Base-by-base conservation (phyloP, 1,140 invertebrate genomes). In the Drosophila navojoa region DNA sequence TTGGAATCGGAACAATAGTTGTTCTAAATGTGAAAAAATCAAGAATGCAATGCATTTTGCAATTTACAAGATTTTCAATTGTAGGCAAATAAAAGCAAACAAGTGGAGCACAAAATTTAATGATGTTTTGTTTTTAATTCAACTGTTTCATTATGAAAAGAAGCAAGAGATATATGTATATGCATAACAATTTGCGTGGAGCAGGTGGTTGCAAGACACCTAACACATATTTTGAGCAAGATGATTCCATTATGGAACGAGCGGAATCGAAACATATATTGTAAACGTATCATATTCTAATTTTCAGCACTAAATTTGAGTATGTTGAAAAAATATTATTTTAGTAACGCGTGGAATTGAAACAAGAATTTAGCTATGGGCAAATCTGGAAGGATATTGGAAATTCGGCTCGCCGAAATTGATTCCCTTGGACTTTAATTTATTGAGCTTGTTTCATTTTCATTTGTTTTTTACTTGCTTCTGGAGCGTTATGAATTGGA, bases 391-490 rank as follows among this genome's bases (percentile, higher is more conserved):
- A 49, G 45, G 19, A 16, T 49, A 29, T 27, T 45, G 16, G 2
- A n/a, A 13, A 10, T 45, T 58, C 55, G 40, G 40, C 40, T 5
- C 16, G 40, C 40, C 25, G 38, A 42, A 10, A 57, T 5, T n/a
- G 32, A n/a, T 59, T 45, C 25, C 6, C 4, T 32, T n/a, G 35
- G 35, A 11, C 35, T 15, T 27, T 27, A 25, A 5, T 9, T 76
- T 42, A 49, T 70, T 76, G 57, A 76, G 73, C 74, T 77, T 15
- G 40, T 58, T 62, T 49, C 47, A 25, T 49, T 19, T 45, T 45
- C 5, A 11, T 13, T 22, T 47, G n/a, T 29, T 10, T 13, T 13
- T 61, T 25, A 11, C 5, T 11, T 19, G n/a, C 40, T 13, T 22
- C 19, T 55, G 35, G 53, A 45, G n/a, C 25, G 5, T 57, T 9